Conservation (phyloP, 2,113 vertebrate genomes). For the Symphodus melops region DNA sequence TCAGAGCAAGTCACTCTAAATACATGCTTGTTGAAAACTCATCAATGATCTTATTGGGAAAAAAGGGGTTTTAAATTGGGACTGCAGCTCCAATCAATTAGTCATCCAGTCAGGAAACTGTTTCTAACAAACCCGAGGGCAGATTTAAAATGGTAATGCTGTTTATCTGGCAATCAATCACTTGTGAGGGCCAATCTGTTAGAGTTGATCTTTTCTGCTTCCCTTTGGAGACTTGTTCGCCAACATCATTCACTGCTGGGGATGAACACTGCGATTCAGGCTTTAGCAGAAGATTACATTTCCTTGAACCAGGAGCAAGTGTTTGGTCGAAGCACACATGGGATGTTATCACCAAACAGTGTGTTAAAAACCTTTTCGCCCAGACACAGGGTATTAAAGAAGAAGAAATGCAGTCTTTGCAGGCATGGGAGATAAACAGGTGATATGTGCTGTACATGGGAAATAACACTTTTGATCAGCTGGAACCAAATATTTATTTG, state of each 20-base stretch:
- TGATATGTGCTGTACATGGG: background rate
- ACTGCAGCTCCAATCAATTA: slow-evolving; percentile 39
- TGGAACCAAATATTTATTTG: slow-evolving; percentile 7
- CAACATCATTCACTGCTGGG: slow-evolving; percentile 54
- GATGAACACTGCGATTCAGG: slow-evolving; percentile 35
- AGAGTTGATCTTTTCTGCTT: slow-evolving; percentile 44
- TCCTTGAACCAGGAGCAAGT: slow-evolving; percentile 22
- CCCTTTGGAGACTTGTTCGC: slow-evolving; percentile 43
- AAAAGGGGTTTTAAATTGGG: slow-evolving; percentile 28
- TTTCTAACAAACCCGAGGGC: slow-evolving; percentile 49
- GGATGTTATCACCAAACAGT: slow-evolving; percentile 26
- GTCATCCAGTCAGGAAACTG: slow-evolving; percentile 49
- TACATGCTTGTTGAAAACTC: slow-evolving; percentile 27
- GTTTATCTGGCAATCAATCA: slow-evolving; percentile 69
- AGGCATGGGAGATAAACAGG: slow-evolving; percentile 3
- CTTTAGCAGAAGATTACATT: slow-evolving; percentile 47
- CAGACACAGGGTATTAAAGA: slow-evolving; percentile 19
- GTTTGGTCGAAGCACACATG: slow-evolving; percentile 28
- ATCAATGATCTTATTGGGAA: slow-evolving; percentile 14
- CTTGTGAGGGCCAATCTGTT: slow-evolving; percentile 48
- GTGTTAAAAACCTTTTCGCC: slow-evolving; percentile 26
- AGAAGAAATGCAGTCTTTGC: background rate
- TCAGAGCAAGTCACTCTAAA: slow-evolving; percentile 23
- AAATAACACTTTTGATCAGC: slow-evolving; percentile 14
- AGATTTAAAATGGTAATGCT: slow-evolving; percentile 67